Base-by-base conservation (phyloP, 1,140 invertebrate genomes). In the Limonius californicus region DNA sequence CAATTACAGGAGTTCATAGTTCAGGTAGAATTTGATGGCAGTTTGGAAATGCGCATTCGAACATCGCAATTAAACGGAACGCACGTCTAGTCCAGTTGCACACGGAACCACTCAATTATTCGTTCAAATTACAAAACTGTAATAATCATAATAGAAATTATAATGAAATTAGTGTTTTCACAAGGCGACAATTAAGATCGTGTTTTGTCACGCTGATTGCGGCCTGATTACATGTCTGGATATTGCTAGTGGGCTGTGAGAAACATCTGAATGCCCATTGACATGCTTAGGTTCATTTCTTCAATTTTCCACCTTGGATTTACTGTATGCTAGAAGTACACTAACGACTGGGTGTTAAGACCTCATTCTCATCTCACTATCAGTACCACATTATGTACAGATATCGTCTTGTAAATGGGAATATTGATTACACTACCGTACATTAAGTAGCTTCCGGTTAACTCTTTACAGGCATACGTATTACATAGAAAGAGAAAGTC, bases 131-230 rank as follows among this genome's bases (percentile, higher is more conserved):
- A 45, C 42, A 45, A 18, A n/a, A 45, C 42, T 45, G 23, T 27
- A 27, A 27, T 27, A 27, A 27, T 27, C 42, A 15, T 45, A 45
- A 45, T 45, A 45, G 42, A 45, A 45, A 18, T 45, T 45, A 45
- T 45, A 45, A 45, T 45, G 42, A 45, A 45, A 45, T 45, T 45
- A 45, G 16, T 45, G 42, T 45, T 45, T 45, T 45, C 42, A 45
- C 42, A 45, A 45, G 42, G 42, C 42, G 42, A 45, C 42, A 45
- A 45, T 45, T 45, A 45, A 45, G 42, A 45, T 45, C 42, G n/a
- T 45, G 42, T 45, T 45, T 45, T 45, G 42, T 45, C 16, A 45
- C 42, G 42, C 42, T 45, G 42, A 45, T 45, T 18, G 42, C n/a
- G 16, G 6, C 6, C 16, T 18, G n/a, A 45, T 45, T 18, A 45